phyloP scores from a whole-genome alignment of 2,888 invertebrate species.

The Nephrocerus scutellatus region DNA sequence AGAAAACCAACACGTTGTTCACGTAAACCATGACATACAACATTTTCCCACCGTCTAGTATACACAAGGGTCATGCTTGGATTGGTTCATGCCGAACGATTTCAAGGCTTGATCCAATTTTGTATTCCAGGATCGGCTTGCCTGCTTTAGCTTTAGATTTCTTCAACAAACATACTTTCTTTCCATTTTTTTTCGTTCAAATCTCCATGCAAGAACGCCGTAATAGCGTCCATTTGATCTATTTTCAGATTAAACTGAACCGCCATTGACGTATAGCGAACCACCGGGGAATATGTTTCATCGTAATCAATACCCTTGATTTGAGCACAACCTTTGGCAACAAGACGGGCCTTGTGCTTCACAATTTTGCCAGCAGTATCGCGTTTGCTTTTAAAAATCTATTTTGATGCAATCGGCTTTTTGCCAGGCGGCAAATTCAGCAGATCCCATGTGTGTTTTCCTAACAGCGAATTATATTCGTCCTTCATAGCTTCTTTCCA shows the following conservation, averaged over 20 bases:
- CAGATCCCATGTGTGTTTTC: no score
- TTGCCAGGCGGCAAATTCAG: neutral
- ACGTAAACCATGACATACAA: neutral
- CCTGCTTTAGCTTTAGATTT: slow-evolving; percentile 10
- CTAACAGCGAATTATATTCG: slow-evolving; percentile 6
- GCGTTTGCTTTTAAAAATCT: slow-evolving; percentile 8
- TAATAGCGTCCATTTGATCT: slow-evolving; percentile 8
- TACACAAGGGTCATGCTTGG: slow-evolving; percentile 2
- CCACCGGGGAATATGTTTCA: slow-evolving; percentile 8
- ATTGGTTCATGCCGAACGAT: slow-evolving; percentile 1
- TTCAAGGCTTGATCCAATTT: slow-evolving; percentile 6
- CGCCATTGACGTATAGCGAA: slow-evolving; percentile 5
- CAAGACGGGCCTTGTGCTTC: slow-evolving; percentile 7
- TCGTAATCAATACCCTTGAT: slow-evolving; percentile 5
- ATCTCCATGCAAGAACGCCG: slow-evolving; percentile 9
- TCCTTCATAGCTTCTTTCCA: slow-evolving; percentile 12
- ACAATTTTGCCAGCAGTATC: slow-evolving; percentile 3
- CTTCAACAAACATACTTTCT: slow-evolving; percentile 5
- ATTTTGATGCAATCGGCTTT: slow-evolving; percentile 7
- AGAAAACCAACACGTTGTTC: slow-evolving; percentile 1
- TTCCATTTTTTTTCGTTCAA: neutral
- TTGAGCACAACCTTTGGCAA: slow-evolving; percentile 8
- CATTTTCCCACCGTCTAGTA: neutral
- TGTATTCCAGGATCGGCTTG: slow-evolving; percentile 7
- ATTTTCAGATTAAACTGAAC: slow-evolving; percentile 6